These are phyloP conservation scores for Hycleus cichorii DNA, from an alignment of 1,140 invertebrate species.

Conservation along the genomic window DNA sequence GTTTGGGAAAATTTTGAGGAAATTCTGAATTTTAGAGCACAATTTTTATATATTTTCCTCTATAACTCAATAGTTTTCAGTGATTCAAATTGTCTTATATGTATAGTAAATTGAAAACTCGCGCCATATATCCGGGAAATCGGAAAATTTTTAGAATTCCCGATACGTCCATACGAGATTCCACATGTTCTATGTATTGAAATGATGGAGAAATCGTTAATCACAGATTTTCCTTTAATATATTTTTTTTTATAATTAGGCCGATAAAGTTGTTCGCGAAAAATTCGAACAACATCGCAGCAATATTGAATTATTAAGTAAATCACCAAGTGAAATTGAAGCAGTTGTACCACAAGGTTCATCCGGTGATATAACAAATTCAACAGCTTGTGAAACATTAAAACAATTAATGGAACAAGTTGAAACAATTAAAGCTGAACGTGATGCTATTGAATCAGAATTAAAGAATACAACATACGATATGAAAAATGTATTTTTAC, in stretches of 20 bases:
- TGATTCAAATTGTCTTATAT: too few species aligned
- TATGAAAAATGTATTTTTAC: conserved; percentile 77
- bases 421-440: conserved; percentile 79
- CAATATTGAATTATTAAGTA: conserved; percentile 76
- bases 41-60: too few species aligned
- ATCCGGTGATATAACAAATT: conserved; percentile 49
- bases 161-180: too few species aligned
- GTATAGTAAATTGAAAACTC: too few species aligned
- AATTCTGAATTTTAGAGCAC: too few species aligned
- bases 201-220: too few species aligned
- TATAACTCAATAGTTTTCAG: too few species aligned
- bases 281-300: conserved; percentile 78
- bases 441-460: conserved; percentile 82
- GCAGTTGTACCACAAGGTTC: conserved; percentile 51
- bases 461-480: conserved; percentile 77
- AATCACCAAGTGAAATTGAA: conserved; percentile 58
- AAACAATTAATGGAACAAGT: conserved; percentile 78
- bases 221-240: neutral
- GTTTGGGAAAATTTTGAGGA: too few species aligned
- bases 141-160: too few species aligned
- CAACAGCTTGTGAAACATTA: conserved; percentile 58
- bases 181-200: too few species aligned
- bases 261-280: conserved; percentile 68
- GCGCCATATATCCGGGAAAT: too few species aligned
- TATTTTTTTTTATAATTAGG: conserved; percentile 26